Evolutionary conservation across 2,113 vertebrate species (phyloP), one percentile per base, ranked within the genome.

Genomic region (Manacus vitellinus): DNA sequence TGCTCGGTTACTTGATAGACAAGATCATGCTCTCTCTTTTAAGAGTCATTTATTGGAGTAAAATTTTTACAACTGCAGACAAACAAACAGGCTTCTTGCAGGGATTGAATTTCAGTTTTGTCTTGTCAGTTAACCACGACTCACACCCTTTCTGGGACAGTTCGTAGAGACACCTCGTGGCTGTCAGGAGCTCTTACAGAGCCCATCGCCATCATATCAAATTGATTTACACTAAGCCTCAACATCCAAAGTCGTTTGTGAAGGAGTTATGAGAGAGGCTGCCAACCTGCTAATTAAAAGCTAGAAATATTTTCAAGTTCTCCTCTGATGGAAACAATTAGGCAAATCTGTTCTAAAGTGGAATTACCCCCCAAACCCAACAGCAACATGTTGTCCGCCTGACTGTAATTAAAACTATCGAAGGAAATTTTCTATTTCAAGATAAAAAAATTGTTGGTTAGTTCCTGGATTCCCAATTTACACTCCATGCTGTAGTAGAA

Each of bases 81-180:
- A 87, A 92, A 85, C 66, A 76, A 91, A 23, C 35, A 71, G 76
- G 44, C 73, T 96, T 96, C 86, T 63, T 91, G 61, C 46, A 46
- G 61, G 65, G 68, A n/a, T 0, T 89, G 68, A 66, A 65, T 87
- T 77, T 88, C 76, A 62, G 16, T 87, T 90, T 89, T 84, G 68
- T 54, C 52, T 58, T 70, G 66, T 89, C 96, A 78, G 59, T 72
- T 91, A 78, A 91, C 49, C 52, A 75, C 23, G n/a, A 81, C 78
- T 88, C 31, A 28, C 44, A 35, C 65, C 44, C 83, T 61, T 92
- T 56, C 49, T 91, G 66, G 83, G 76, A 58, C 73, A 91, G 86
- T 61, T 95, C 3, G 1, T 92, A 84, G 92, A 89, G 96, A 95
- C 86, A 94, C 70, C 94, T 96, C 54, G 49, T 96, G 94, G 92